Evolutionary conservation across 2,888 invertebrate genomes (phyloP).

Genomic region (Pristionchus entomophagus): DNA sequence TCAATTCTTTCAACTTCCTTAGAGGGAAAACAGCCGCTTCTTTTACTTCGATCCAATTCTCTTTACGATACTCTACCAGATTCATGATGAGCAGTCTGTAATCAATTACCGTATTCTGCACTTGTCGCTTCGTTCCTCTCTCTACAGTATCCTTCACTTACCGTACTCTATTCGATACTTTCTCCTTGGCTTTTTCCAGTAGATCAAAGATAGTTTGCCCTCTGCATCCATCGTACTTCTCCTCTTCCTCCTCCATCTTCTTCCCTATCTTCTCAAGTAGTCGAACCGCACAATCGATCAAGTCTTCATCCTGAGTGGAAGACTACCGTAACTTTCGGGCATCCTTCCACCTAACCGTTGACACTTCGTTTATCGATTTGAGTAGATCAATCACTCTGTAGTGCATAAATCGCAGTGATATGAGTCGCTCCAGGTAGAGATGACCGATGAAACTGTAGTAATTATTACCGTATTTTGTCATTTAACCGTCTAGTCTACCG

Average conservation of each 20-base stretch:
- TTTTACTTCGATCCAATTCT: not conserved
- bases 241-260: not conserved
- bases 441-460: not conserved
- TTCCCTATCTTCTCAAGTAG: not conserved
- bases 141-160: not conserved
- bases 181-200: not conserved
- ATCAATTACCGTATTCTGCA: not conserved
- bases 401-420: not conserved
- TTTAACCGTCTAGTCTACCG: not conserved
- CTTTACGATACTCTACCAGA: not conserved
- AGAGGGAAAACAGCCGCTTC: not conserved
- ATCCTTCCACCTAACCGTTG: not conserved
- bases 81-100: not conserved
- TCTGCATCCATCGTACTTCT: not conserved
- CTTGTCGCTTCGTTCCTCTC: not conserved
- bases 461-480: too few species aligned
- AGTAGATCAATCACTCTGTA: not conserved
- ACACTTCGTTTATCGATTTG: not conserved
- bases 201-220: not conserved
- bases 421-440: not conserved
- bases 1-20: not conserved
- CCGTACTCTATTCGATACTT: slow-evolving; percentile 3
- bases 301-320: not conserved
- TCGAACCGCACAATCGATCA: not conserved
- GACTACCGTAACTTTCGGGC: not conserved